Base-by-base conservation (phyloP, 2,113 vertebrate species). In the Hiodon alosoides region DNA sequence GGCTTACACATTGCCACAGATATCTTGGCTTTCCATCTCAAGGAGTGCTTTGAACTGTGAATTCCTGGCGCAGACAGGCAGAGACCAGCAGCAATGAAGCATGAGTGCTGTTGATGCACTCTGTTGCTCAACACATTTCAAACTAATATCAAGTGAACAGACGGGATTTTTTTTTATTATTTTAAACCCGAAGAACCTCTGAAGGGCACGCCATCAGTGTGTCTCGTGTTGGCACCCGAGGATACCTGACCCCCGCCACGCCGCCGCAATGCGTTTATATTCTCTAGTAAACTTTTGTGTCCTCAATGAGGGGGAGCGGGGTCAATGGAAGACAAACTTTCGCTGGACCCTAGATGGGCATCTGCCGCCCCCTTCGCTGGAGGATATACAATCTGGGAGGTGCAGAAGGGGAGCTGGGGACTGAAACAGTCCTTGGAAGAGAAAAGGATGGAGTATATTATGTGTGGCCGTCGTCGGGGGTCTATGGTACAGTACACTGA, bases 21-120 rank as follows among this genome's bases (percentile, higher is more conserved):
- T 83, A 82, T 81, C 80, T 77, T 72, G 10, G 14, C 46, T 17
- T 82, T 86, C 80, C 82, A 82, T 85, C 85, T 83, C 76, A 66
- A 77, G 76, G 83, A 83, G 86, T 85, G 84, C 88, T 86, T 73
- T 87, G 83, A 86, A 88, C 85, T 88, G 87, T 90, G 84, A 91
- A 88, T 87, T 85, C 84, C 83, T 82, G 74, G 84, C 84, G 82
- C 78, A 81, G 89, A 90, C 88, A 89, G 81, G 80, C 78, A 71
- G 55, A 75, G 85, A 77, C 87, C 89, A 80, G 74, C 76, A 83
- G 88, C 85, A 83, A 85, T 77, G 82, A 83, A 81, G 87, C 85
- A 78, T 81, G 47, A 81, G 85, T 75, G 14, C 80, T 78, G 80
- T 78, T 68, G 85, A 81, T 81, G 86, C 86, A 85, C 84, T 88